Evolutionary conservation across 1,140 invertebrate genomes (phyloP), one percentile per base, ranked within the genome.

Genomic region (Matsumurasca onukii): DNA sequence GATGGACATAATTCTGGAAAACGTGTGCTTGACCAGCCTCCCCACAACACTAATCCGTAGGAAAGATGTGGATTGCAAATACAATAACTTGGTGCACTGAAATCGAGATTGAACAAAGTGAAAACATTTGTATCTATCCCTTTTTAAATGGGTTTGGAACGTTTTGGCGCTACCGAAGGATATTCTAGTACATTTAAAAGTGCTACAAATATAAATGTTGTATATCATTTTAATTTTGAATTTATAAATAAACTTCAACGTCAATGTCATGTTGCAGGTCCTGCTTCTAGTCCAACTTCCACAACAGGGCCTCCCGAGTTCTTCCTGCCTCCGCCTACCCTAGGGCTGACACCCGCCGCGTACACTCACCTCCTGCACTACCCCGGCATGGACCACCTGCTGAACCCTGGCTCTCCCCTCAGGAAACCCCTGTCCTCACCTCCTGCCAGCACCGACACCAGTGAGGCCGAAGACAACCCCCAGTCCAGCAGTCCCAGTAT

Each of bases 301-400:
- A 77, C 78, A 55, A 75, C 79, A 64, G 73, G 76, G 1, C 48
- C 67, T 5, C 57, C 57, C n/a, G 67, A 68, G 27, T 68, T 68
- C 34, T 68, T 68, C 31, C 69, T 82, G 66, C 81, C 79, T 55
- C 76, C 82, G 64, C 75, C 78, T 66, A 80, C 78, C 64, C 74
- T 82, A 12, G 62, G 49, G 2, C 31, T 66, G 1, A 55, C 68
- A 13, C 57, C 68, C 39, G 31, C 34, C 27, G 52, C 39, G 29
- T 59, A 52, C 62, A 30, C 45, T 13, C 39, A 63, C 30, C 34
- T 57, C n/a, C 62, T 69, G 34, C 62, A 55, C 49, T 69, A 69
- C 62, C 68, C 68, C 27, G 45, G 62, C 1, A 34, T 59, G 27
- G 49, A 82, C 80, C n/a, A n/a, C n/a, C 72, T 73, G 75, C 3